Base-by-base conservation (phyloP, 1,140 invertebrate species). In the Caerostris extrusa region DNA sequence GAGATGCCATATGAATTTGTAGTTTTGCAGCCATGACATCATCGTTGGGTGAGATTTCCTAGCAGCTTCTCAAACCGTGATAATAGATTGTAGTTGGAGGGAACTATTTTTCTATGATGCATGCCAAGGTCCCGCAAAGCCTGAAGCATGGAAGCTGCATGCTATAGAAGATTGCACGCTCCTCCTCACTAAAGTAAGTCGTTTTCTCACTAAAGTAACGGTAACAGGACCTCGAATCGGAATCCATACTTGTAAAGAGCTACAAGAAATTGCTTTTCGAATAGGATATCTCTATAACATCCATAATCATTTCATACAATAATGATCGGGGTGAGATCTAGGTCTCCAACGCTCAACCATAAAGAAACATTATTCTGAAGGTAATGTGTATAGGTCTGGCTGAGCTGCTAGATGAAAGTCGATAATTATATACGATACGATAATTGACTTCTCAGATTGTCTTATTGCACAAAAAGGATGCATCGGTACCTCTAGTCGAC, bases 1-100 rank as follows among this genome's bases (percentile, higher is more conserved):
- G 64, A 53, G 17, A 19, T 57, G 57, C n/a, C 88, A 7, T 90
- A 58, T 57, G 67, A 90, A 81, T 90, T 90, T 10, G 67, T 50
- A 17, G 64, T 90, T 60, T 57, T 77, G 19, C 60, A 81, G 69
- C 56, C 61, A 90, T 60, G 57, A 90, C 55, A 7, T 90, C 3
- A 90, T 90, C 17, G 55, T 90, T n/a, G 55, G 67, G 34, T 90
- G 89, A n/a, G 67, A 81, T 14, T 77, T 81, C 56, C 14, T 57
- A 83, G 55, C 55, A 83, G 55, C 81, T 8, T n/a, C 53, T 14
- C 55, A 53, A 57, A 53, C 53, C 53, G 53, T 83, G 0, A 56
- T 83, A 83, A 87, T 56, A 34, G 55, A 83, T 4, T 81, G 50
- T 81, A 34, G 50, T 53, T 7, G 50, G 53, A 57, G 53, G 17